Conservation (phyloP, 2,888 invertebrate genomes). For the Tiliacea aurago region DNA sequence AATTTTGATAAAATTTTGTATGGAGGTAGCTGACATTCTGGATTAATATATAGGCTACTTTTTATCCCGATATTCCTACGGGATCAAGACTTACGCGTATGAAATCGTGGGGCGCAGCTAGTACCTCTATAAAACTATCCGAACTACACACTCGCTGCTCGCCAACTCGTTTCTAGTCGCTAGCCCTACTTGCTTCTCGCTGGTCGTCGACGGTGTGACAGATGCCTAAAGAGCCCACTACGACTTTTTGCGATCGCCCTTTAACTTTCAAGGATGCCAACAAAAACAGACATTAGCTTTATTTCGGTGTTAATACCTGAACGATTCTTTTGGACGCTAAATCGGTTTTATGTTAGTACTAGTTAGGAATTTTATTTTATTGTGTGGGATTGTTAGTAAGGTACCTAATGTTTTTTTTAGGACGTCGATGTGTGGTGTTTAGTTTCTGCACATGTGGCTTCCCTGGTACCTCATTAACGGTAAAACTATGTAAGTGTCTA, state of each 20-base stretch:
- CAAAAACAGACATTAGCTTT: conserved; percentile 68
- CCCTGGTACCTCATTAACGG: too few species aligned
- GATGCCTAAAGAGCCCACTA: conserved; percentile 74
- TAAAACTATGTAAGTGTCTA: too few species aligned
- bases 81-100: too few species aligned
- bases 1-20: too few species aligned
- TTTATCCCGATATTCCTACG: too few species aligned
- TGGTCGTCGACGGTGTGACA: neutral
- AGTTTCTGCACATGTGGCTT: too few species aligned
- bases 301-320: conserved; percentile 55
- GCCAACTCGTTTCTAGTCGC: neutral
- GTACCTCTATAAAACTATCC: too few species aligned
- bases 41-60: too few species aligned
- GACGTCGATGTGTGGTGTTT: neutral
- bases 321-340: conserved; percentile 18
- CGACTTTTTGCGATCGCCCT: conserved; percentile 78
- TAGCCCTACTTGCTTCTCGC: neutral
- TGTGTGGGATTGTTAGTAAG: neutral
- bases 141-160: neutral
- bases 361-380: conserved; percentile 12
- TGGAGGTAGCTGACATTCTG: too few species aligned
- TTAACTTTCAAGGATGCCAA: conserved; percentile 55
- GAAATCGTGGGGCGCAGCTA: too few species aligned
- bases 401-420: neutral
- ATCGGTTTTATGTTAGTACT: conserved; percentile 36